Evolutionary conservation across 2,888 invertebrate species (phyloP).

Genomic region (Bhutanitis thaidina): DNA sequence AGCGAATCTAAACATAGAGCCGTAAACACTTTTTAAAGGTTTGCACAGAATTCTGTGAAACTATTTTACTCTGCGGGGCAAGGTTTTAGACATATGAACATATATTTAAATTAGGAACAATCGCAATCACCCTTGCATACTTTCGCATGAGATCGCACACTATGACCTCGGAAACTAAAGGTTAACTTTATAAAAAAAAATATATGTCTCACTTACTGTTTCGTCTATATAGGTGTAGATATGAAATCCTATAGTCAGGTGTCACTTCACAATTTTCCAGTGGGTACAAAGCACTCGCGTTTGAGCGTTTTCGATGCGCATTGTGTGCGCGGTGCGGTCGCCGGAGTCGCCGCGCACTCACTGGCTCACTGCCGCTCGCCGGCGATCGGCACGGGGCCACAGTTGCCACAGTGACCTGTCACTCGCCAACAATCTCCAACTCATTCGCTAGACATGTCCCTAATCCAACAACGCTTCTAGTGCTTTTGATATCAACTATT

Average conservation of each 20-base stretch:
- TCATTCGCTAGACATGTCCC: conserved; percentile 29
- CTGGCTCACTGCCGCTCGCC: conserved; percentile 34
- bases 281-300: conserved; percentile 61
- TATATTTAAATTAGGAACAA: conserved; percentile 31
- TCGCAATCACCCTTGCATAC: conserved; percentile 39
- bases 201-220: conserved; percentile 37
- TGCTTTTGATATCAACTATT: background rate
- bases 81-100: conserved; percentile 8
- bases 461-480: background rate
- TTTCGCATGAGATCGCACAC: conserved; percentile 63
- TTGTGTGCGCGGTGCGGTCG: conserved; percentile 55
- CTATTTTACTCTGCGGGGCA: background rate
- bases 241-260: conserved; percentile 49
- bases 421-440: conserved; percentile 31
- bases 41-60: background rate
- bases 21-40: background rate
- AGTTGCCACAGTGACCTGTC: conserved; percentile 20
- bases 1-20: conserved; percentile 23
- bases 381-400: conserved; percentile 24
- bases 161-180: conserved; percentile 32
- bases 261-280: conserved; percentile 65
- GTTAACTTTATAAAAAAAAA: background rate
- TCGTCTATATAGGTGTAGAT: conserved; percentile 24
- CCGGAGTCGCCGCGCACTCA: conserved; percentile 62
- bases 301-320: conserved; percentile 31